These are phyloP conservation scores for Axis porcinus DNA, from an alignment of 2,113 vertebrate species.

Conservation along the genomic window DNA sequence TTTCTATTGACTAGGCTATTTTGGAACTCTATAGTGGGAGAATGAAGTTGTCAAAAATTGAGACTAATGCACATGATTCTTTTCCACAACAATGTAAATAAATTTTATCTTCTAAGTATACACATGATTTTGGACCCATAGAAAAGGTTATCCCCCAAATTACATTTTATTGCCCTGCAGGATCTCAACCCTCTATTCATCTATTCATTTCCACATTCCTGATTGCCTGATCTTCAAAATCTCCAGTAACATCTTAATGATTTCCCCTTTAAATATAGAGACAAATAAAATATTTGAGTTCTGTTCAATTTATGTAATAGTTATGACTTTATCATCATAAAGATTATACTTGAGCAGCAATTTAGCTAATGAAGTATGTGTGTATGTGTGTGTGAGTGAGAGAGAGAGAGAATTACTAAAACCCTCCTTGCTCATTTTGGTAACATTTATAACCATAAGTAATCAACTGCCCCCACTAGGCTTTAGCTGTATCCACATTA, in stretches of 20 bases:
- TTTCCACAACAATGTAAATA: not conserved
- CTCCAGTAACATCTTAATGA: not conserved
- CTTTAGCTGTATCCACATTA: not conserved
- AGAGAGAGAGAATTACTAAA: not conserved
- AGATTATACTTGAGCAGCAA: constrained; percentile 9
- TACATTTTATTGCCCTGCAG: not conserved
- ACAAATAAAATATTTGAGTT: not conserved
- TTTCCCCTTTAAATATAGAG: not conserved
- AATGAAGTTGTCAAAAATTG: not conserved
- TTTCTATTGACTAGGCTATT: not conserved
- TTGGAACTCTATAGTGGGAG: not conserved
- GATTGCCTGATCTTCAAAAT: not conserved
- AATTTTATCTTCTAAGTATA: not conserved
- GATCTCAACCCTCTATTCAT: not conserved
- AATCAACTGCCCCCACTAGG: not conserved
- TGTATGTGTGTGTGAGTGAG: not conserved
- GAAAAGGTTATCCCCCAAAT: not conserved
- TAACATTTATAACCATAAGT: constrained; percentile 48
- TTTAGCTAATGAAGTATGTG: not conserved
- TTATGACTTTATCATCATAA: constrained; percentile 43
- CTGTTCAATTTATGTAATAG: not conserved
- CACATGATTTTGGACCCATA: not conserved
- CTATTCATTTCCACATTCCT: not conserved
- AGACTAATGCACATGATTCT: not conserved
- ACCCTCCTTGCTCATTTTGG: constrained; percentile 39